A percentile compares a stretch with the other conserved stretches of the same genome.
phyloP scores from a whole-genome alignment of 2,888 invertebrate genomes.

The Toxonevra muliebris region DNA sequence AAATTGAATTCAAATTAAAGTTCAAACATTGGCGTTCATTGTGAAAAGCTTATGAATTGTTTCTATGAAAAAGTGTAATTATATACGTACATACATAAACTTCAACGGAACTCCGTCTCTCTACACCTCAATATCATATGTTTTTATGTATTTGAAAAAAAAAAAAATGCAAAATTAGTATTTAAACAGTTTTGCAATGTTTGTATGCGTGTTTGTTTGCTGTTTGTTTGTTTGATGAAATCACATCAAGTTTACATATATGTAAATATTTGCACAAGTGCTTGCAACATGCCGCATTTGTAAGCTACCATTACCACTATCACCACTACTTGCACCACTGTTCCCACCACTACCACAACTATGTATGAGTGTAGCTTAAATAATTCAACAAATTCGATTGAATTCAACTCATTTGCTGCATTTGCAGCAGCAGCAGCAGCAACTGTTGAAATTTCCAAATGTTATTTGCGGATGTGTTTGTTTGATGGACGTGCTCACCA shows the following conservation, averaged over 20 bases:
- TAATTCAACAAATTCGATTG: conserved; percentile 30
- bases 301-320: too few relatives aligned
- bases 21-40: too few relatives aligned
- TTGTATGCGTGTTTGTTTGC: neutral
- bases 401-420: conserved; percentile 29
- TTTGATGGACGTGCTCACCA: conserved; percentile 18
- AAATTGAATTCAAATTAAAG: too few relatives aligned
- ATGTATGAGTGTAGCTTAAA: conserved; percentile 17
- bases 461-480: conserved; percentile 25
- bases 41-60: too few relatives aligned
- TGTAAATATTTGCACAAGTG: conserved; percentile 31
- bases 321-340: too few relatives aligned
- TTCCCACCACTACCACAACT: neutral
- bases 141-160: too few relatives aligned
- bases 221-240: conserved; percentile 26
- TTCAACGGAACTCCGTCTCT: too few relatives aligned
- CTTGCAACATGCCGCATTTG: neutral
- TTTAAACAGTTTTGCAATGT: neutral
- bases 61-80: too few relatives aligned
- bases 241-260: conserved; percentile 31
- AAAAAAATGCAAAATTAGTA: too few relatives aligned
- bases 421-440: neutral
- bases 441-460: conserved; percentile 28
- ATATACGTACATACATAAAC: too few relatives aligned
- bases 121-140: too few relatives aligned